These are phyloP conservation scores for Hyles vespertilio DNA, from an alignment of 1,140 invertebrate genomes.

Conservation along the genomic window DNA sequence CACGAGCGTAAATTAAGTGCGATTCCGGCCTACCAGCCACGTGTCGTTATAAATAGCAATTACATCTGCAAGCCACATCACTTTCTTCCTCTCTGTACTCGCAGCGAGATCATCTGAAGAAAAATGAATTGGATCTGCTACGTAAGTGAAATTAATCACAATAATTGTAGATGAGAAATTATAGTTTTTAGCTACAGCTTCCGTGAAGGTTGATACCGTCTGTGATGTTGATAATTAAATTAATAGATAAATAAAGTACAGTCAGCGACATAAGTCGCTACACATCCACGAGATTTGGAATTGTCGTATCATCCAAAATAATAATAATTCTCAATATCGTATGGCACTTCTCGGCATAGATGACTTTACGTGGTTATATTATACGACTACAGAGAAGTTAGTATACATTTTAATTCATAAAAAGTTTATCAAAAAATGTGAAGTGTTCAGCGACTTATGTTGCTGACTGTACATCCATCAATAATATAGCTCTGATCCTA, in stretches of 20 bases:
- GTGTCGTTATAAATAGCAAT: slow-evolving; percentile 57
- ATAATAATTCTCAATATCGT: no score
- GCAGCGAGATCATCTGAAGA: slow-evolving; percentile 10
- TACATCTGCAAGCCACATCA: slow-evolving; percentile 28
- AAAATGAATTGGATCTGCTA: slow-evolving; percentile 31
- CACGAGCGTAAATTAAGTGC: not conserved
- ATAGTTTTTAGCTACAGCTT: not conserved
- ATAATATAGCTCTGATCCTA: no score
- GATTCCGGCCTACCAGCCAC: slow-evolving; percentile 13
- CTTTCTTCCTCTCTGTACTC: slow-evolving; percentile 32
- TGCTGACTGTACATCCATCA: no score
- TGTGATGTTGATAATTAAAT: not conserved
- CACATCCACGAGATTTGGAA: no score
- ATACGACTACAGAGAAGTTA: no score
- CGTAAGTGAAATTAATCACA: slow-evolving; percentile 30
- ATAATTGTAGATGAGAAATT: not conserved
- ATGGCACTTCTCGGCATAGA: no score
- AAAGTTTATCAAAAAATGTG: no score
- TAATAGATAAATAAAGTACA: not conserved
- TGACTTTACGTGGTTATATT: no score
- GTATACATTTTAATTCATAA: no score
- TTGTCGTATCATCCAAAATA: no score
- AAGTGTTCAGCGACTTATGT: no score
- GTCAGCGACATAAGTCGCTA: no score
- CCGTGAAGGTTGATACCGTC: not conserved